Evolutionary conservation across 2,888 invertebrate species (phyloP), one percentile per base, ranked within the genome.

Genomic region (Andrena fulva): DNA sequence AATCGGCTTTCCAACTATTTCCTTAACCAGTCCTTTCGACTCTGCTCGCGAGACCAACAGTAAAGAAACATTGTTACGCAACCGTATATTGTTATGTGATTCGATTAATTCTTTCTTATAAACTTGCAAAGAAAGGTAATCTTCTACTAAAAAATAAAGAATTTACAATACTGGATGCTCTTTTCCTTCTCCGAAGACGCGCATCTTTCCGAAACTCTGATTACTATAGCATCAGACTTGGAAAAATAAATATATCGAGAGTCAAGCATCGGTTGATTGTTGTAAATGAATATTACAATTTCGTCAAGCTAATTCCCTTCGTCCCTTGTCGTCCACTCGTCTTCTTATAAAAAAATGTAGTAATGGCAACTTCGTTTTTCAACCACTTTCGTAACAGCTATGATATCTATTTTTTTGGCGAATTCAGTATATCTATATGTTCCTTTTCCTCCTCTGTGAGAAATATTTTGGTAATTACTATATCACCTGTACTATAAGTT

Each of bases 401-500:
- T 68, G 77, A 71, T 68, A 81, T 77, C 89, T 87, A 92, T 82
- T 93, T 94, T 90, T 94, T 95, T 80, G 95, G 95, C 80, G 95
- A 95, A 89, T 95, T 95, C 67, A 94, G 93, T 87, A 95, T 91
- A 91, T 95, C 94, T 87, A 95, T 95, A 86, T 94, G 94, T 88
- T 95, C 95, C 75, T 95, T 95, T 84, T 95, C 95, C 84, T 96
- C 95, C 87, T 96, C 95, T 60, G 95, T 95, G 89, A 95, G 95
- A 91, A 95, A 96, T 91, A 98, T 97, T 94, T 97, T 97, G 62
- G 98, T 98, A 90, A 98, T 98, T 73, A 98, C 98, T 91, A 98
- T 97, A 93, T 98, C 98, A 68, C 98, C 98, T 24, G 98, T 98
- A 93, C 98, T 98, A 64, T 98, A 95, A 1, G 98, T 98, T 94